Evolutionary conservation across 2,113 vertebrate species (phyloP).

Genomic region (Egretta garzetta): DNA sequence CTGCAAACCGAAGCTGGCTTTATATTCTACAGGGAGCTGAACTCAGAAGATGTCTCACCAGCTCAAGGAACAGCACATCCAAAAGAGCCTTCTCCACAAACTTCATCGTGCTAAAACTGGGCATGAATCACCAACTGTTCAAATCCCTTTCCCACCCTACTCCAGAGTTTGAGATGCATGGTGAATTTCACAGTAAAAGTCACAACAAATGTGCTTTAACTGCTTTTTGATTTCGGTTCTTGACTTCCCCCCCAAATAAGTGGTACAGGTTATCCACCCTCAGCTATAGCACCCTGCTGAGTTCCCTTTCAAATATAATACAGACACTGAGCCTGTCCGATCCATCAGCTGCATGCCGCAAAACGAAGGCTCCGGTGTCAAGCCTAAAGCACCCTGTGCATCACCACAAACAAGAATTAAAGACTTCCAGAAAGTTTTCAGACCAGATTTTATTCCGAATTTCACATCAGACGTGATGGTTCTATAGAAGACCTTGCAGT

Average conservation of each 20-base stretch:
- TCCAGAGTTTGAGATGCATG: not conserved
- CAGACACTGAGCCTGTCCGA: accelerated
- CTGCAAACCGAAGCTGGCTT: not conserved
- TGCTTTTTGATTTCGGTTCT: not conserved
- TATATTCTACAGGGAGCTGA: not conserved
- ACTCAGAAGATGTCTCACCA: not conserved
- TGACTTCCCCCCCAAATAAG: not conserved
- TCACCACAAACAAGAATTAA: not conserved
- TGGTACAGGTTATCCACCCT: not conserved
- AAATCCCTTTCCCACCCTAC: not conserved
- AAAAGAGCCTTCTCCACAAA: accelerated
- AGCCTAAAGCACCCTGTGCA: not conserved
- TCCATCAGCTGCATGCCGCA: not conserved
- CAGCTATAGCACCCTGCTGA: not conserved
- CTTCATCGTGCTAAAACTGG: accelerated
- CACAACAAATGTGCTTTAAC: not conserved
- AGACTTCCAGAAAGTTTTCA: not conserved
- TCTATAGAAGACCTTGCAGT: accelerated
- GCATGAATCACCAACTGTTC: not conserved
- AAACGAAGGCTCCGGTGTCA: accelerated
- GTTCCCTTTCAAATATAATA: not conserved
- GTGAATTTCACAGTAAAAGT: not conserved
- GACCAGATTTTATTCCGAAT: not conserved
- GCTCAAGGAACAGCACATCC: not conserved
- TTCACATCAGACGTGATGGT: not conserved